Conservation (phyloP, 2,888 invertebrate species). For the Atethmia centrago region DNA sequence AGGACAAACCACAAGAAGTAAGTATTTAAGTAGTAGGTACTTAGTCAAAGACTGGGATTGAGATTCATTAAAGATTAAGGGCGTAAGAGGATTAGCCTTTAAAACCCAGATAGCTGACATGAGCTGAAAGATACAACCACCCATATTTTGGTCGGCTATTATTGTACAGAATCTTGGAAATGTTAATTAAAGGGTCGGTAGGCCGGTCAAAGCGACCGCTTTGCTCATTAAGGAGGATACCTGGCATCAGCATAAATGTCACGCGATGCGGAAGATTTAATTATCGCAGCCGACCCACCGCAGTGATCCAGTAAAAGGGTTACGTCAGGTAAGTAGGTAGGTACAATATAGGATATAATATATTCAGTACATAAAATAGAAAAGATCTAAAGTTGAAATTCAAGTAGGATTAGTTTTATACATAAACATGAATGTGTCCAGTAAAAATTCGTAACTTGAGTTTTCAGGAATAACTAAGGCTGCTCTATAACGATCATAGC, state of each 20-base stretch:
- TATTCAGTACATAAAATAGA: neutral
- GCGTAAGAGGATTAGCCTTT: constrained; percentile 1
- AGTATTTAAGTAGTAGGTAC: neutral
- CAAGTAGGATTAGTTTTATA: neutral
- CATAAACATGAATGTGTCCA: neutral
- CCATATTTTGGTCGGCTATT: constrained; percentile 48
- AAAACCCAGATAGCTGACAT: constrained; percentile 16
- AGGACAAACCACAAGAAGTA: neutral
- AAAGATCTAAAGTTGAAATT: neutral
- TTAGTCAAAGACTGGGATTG: neutral
- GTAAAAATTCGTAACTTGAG: neutral
- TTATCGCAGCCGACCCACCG: constrained; percentile 84
- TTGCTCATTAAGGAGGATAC: constrained; percentile 81
- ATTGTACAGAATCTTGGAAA: constrained; percentile 72
- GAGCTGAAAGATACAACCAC: constrained; percentile 26
- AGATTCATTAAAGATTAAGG: neutral
- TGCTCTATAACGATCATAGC: neutral
- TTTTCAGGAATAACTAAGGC: neutral
- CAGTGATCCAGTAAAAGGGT: constrained; percentile 66
- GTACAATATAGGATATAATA: constrained; percentile 2
- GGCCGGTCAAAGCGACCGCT: constrained; percentile 81
- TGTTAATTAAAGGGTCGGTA: constrained; percentile 77
- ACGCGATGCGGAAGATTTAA: constrained; percentile 85
- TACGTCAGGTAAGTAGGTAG: constrained; percentile 30
- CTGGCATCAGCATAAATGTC: constrained; percentile 88